Evolutionary conservation across 2,113 vertebrate species (phyloP).

Genomic region (Rafetus swinhoei): DNA sequence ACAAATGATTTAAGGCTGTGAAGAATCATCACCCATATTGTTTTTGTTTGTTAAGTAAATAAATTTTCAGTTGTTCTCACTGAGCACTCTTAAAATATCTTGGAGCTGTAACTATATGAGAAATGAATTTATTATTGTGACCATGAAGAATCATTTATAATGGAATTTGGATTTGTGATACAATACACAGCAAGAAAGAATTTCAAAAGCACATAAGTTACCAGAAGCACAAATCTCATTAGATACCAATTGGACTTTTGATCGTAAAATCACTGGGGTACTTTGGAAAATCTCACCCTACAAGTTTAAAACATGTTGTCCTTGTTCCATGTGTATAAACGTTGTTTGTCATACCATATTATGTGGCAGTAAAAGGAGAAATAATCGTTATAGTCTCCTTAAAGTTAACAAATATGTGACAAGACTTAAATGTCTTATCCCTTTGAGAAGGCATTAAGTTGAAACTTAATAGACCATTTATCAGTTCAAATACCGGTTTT

Average conservation of each 20-base stretch:
- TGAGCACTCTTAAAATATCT: not conserved
- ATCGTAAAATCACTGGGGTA: not conserved
- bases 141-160: fast-evolving
- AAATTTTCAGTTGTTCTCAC: not conserved
- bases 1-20: not conserved
- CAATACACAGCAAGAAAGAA: not conserved
- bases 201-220: not conserved
- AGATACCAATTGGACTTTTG: not conserved
- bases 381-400: not conserved
- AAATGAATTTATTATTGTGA: not conserved
- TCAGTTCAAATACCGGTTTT: not conserved
- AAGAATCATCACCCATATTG: not conserved
- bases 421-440: not conserved
- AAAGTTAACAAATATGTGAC: not conserved
- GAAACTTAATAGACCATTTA: not conserved
- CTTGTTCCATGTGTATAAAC: not conserved
- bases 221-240: not conserved
- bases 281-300: not conserved
- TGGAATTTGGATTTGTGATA: not conserved
- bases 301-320: not conserved
- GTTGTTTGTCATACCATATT: not conserved
- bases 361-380: not conserved
- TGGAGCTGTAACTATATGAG: not conserved
- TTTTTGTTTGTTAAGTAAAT: slow-evolving; percentile 11
- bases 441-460: slow-evolving; percentile 20